Conservation (phyloP, 1,140 invertebrate species). For the Temnothorax nylanderi region DNA sequence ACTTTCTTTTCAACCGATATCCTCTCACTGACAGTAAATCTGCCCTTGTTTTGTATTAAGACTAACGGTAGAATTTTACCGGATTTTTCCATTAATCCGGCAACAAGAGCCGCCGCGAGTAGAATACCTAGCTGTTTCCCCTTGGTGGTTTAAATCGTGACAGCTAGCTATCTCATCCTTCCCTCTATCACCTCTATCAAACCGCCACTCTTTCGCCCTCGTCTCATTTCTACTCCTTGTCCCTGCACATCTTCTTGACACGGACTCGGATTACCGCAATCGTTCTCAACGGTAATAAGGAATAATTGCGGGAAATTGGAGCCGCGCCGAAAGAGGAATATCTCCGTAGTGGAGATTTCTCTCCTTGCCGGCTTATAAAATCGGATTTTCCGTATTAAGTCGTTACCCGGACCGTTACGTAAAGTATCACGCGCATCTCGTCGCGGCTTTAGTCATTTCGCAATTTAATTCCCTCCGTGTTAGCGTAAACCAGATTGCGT, state of each 20-base stretch:
- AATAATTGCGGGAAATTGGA: constrained; percentile 66
- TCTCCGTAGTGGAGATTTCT: not conserved
- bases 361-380: not conserved
- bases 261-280: constrained; percentile 60
- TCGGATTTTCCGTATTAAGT: constrained; percentile 34
- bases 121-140: not conserved
- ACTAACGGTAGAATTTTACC: not conserved
- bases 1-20: not conserved
- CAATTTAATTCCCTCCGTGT: constrained; percentile 23
- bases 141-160: constrained; percentile 4
- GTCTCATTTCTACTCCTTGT: not conserved
- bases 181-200: not conserved
- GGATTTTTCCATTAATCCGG: not conserved
- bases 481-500: not conserved
- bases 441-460: not conserved
- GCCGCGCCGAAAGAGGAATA: constrained; percentile 26
- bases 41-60: not conserved
- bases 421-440: not conserved
- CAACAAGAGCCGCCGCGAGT: not conserved
- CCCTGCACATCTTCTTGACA: constrained; percentile 4
- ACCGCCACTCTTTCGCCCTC: not conserved
- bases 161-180: not conserved
- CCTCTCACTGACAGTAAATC: not conserved
- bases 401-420: not conserved
- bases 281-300: constrained; percentile 61